Evolutionary conservation across 2,113 vertebrate species (phyloP).

Genomic region (Crocuta crocuta): DNA sequence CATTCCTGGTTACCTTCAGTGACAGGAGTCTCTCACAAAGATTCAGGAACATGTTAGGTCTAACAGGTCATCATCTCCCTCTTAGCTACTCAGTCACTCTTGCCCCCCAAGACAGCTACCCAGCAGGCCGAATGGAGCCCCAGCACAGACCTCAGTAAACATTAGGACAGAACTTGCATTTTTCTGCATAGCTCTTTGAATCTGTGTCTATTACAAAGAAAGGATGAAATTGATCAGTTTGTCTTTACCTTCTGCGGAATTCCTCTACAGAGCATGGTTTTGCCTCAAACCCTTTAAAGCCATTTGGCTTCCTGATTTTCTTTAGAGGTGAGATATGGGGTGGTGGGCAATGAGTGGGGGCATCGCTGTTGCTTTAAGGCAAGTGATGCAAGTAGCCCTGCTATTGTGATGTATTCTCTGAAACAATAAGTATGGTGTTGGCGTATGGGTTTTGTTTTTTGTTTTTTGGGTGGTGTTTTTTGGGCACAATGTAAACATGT

Average conservation of each 20-base stretch:
- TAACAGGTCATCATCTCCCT: not conserved
- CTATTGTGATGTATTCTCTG: not conserved
- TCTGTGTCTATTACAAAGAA: not conserved
- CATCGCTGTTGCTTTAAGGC: not conserved
- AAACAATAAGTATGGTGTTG: not conserved
- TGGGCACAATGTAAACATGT: not conserved
- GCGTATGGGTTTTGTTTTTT: not conserved
- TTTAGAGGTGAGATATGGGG: not conserved
- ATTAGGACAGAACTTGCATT: not conserved
- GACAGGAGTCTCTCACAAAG: not conserved
- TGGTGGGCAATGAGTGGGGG: too few relatives aligned
- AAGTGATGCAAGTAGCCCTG: not conserved
- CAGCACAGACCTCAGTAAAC: not conserved
- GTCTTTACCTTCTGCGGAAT: not conserved
- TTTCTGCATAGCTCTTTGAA: not conserved
- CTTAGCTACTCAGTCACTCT: too few relatives aligned
- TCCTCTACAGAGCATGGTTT: not conserved
- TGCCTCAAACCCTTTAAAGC: not conserved
- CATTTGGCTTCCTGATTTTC: not conserved
- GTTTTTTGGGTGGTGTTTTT: not conserved
- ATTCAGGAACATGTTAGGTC: not conserved
- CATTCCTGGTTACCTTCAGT: not conserved
- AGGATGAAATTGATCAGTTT: not conserved
- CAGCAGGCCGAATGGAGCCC: not conserved
- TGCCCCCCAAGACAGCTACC: not conserved